Percentiles rank a stretch among this genome's conserved stretches.
phyloP scores from a whole-genome alignment of 2,888 invertebrate species.

The Xylocampa areola region DNA sequence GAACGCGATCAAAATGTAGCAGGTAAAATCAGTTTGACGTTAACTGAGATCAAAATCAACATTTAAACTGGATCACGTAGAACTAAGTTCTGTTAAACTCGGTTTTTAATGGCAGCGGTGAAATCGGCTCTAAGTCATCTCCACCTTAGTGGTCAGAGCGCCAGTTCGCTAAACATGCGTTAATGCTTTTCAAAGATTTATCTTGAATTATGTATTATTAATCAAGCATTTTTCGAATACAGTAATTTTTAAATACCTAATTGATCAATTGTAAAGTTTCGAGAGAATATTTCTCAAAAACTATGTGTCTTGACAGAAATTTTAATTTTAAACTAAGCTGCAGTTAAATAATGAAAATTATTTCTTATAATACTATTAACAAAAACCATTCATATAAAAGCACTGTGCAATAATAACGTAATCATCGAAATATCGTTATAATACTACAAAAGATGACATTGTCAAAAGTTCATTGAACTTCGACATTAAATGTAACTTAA shows the following conservation, averaged over 20 bases:
- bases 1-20: no score
- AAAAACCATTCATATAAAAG: background rate
- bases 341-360: slow-evolving; percentile 10
- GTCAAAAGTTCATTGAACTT: slow-evolving; percentile 65
- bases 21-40: no score
- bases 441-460: slow-evolving; percentile 59
- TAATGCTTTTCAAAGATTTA: no score
- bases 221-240: background rate
- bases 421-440: slow-evolving; percentile 42
- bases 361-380: background rate
- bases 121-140: no score
- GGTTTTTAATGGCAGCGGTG: no score
- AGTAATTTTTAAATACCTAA: background rate
- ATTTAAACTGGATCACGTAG: no score
- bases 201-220: no score
- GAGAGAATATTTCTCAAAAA: background rate
- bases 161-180: no score
- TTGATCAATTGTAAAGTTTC: background rate
- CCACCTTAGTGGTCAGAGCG: no score
- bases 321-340: background rate
- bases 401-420: slow-evolving; percentile 18
- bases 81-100: no score
- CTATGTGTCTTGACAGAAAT: background rate
- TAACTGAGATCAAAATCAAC: no score
- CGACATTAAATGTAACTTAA: slow-evolving; percentile 62